Percentiles rank a stretch among this genome's conserved stretches.
Conservation (phyloP, 2,888 invertebrate species). For the Hermaeophaga mercurialis region DNA sequence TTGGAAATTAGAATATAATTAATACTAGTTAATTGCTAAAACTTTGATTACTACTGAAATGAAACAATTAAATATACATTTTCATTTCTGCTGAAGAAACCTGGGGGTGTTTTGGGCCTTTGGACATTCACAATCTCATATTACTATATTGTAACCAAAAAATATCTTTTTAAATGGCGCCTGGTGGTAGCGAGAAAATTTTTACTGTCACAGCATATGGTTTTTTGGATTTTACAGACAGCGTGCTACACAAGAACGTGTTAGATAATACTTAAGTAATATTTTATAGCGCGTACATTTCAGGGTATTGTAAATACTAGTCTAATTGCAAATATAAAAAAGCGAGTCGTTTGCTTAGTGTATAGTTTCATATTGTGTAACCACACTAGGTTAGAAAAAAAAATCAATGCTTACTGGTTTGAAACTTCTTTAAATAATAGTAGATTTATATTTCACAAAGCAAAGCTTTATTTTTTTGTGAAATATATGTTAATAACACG, state of each 20-base stretch:
- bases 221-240: slow-evolving; percentile 29
- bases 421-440: neutral
- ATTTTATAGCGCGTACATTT: slow-evolving; percentile 48
- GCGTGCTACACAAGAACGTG: slow-evolving; percentile 31
- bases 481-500: no score
- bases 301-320: slow-evolving; percentile 61
- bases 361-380: neutral
- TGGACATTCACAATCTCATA: slow-evolving; percentile 32
- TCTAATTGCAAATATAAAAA: slow-evolving; percentile 49
- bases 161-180: slow-evolving; percentile 54
- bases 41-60: no score
- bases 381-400: neutral
- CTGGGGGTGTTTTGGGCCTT: slow-evolving; percentile 5
- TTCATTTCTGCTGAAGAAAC: slow-evolving; percentile 22
- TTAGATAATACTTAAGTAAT: slow-evolving; percentile 37
- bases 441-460: no score
- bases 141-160: slow-evolving; percentile 49
- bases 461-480: neutral
- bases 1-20: no score
- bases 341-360: neutral
- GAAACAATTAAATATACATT: no score
- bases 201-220: slow-evolving; percentile 40
- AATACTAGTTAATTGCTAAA: no score
- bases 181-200: slow-evolving; percentile 44
- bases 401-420: neutral